A percentile compares a stretch with the other conserved stretches of the same genome.
phyloP scores from a whole-genome alignment of 2,888 invertebrate species.

The Ormyrus thymus region DNA sequence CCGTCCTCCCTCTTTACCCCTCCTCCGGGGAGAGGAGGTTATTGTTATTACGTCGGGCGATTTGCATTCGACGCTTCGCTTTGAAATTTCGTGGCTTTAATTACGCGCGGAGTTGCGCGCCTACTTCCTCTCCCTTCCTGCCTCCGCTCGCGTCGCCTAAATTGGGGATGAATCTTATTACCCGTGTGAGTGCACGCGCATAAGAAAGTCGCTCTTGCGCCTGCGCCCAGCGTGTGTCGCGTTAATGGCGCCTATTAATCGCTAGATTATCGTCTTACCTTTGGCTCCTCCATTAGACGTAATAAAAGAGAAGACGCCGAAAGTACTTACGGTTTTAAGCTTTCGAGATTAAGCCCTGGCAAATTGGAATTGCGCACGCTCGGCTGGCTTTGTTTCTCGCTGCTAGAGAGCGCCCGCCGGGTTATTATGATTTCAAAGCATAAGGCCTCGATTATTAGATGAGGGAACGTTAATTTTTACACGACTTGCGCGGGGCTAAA shows the following conservation, averaged over 20 bases:
- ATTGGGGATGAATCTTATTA: constrained; percentile 55
- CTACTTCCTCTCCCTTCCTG: constrained; percentile 12
- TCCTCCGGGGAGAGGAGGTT: constrained; percentile 21
- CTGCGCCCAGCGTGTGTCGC: constrained; percentile 1
- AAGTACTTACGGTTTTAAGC: constrained; percentile 51
- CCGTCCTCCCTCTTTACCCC: constrained; percentile 18
- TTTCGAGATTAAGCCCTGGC: constrained; percentile 42
- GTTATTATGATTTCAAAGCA: neutral
- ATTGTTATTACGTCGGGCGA: constrained; percentile 54
- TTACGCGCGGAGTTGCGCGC: constrained; percentile 49
- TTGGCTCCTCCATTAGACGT: constrained; percentile 43
- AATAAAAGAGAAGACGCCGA: constrained; percentile 53
- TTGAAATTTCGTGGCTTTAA: constrained; percentile 57
- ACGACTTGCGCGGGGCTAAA: neutral
- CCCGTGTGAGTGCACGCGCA: constrained; percentile 34
- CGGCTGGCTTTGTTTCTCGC: constrained; percentile 19
- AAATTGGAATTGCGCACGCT: constrained; percentile 37
- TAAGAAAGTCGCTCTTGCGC: constrained; percentile 42
- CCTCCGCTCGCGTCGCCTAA: constrained; percentile 27
- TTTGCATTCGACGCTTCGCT: constrained; percentile 55
- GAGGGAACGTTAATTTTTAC: constrained; percentile 21
- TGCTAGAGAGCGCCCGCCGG: neutral
- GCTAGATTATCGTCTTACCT: constrained; percentile 56
- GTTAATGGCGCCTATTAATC: constrained; percentile 55
- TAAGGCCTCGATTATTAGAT: constrained; percentile 22